A percentile compares a stretch with the other conserved stretches of the same genome.
Evolutionary conservation across 2,797 vertebrate species (phyloP).

Genomic region (Cetoscarus ocellatus): DNA sequence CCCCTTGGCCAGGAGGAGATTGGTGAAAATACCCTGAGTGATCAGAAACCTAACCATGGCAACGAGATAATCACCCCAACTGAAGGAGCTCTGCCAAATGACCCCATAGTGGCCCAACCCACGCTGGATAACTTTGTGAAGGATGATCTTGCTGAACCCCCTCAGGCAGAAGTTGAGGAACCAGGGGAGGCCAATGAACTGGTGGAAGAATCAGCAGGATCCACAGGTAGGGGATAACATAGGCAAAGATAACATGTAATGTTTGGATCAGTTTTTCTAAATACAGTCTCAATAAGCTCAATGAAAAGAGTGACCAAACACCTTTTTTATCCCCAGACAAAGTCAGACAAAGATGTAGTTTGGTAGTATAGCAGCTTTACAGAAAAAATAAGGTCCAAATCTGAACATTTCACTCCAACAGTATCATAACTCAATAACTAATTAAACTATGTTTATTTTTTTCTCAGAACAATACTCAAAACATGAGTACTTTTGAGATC

Average conservation of each 20-base stretch:
- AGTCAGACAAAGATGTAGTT: no score
- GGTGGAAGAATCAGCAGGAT: constrained; percentile 54
- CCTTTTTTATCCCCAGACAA: no score
- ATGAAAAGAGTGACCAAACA: no score
- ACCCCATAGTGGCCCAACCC: constrained; percentile 37
- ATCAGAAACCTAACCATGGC: constrained; percentile 57
- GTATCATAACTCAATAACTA: no score
- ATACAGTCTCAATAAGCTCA: background rate
- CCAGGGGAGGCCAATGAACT: constrained; percentile 55
- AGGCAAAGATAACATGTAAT: background rate
- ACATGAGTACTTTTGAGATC: no score
- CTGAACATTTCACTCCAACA: no score
- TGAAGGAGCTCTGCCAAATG: constrained; percentile 50
- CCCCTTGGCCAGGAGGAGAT: constrained; percentile 31
- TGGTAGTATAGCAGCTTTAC: no score
- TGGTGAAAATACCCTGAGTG: constrained; percentile 24
- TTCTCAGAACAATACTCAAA: no score
- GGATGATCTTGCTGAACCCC: constrained; percentile 45
- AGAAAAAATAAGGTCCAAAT: no score
- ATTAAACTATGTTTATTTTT: no score
- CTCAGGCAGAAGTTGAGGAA: constrained; percentile 54
- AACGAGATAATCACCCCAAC: constrained; percentile 72
- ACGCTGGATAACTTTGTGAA: constrained; percentile 57
- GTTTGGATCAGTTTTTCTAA: background rate
- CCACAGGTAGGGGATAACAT: constrained; percentile 58